Base-by-base conservation (phyloP, 2,797 vertebrate genomes). In the Ctenosaura bakeri region DNA sequence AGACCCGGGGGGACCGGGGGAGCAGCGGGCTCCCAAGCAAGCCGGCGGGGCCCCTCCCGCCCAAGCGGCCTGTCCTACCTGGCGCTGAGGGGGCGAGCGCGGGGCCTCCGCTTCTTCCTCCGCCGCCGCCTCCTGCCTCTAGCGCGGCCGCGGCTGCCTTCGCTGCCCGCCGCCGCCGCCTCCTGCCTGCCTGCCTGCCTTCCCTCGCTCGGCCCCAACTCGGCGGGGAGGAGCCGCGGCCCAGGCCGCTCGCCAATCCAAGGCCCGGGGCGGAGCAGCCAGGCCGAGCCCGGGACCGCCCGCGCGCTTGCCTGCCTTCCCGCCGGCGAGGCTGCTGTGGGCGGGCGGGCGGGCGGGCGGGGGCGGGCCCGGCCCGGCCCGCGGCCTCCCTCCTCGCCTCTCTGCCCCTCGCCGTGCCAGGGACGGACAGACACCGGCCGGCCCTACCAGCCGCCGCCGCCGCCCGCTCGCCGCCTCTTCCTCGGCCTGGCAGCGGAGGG, bases 181-280 rank as follows among this genome's bases (percentile, higher is more conserved):
- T 6, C 18, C 50, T 18, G 6, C 18, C 50, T 18, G 26, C 83
- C 42, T 64, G n/a, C 46, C 62, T 69, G 42, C 50, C 16, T n/a
- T n/a, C 18, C 80, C 62, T n/a, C 10, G 74, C 83, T 59, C 89
- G 77, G 74, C 59, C 88, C 78, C 78, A 59, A 38, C 78, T 42
- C 78, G 54, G 84, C 54, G 93, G 93, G 94, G 90, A 32, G 92
- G 90, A 86, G 92, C 91, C 82, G 87, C 56, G 35, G 79, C 50
- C 62, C 1, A 14, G 83, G 5, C 46, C 52, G n/a, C n/a, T 22
- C 73, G n/a, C 73, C 73, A 74, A 74, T 74, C 73, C 73, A 18
- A 62, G 38, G 73, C 92, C 91, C 85, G 91, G 90, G 92, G 94
- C 87, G 94, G 93, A 90, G 90, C 90, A 13, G 85, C 83, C 29